phyloP scores from a whole-genome alignment of 2,888 invertebrate genomes.

The Colletes collaris region DNA sequence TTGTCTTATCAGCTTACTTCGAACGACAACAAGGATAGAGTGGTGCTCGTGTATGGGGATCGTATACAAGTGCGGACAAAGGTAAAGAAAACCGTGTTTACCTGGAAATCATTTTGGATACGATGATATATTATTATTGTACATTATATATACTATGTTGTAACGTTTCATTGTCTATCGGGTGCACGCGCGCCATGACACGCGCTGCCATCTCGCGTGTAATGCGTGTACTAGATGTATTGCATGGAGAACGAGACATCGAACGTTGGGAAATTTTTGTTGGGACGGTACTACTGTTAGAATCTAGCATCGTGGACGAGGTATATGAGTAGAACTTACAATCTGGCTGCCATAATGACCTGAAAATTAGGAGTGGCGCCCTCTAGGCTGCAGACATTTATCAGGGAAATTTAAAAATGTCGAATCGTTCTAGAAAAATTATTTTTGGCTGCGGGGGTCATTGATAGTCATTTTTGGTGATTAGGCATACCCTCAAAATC shows the following conservation, averaged over 20 bases:
- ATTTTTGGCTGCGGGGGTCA: no score
- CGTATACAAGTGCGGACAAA: conserved; percentile 84
- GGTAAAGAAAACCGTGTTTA: conserved; percentile 80
- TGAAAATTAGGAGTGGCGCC: no score
- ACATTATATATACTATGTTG: conserved; percentile 40
- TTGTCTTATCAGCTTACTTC: conserved; percentile 83
- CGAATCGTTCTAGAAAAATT: no score
- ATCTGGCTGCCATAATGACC: no score
- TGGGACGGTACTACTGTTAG: no score
- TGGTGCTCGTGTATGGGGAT: conserved; percentile 84
- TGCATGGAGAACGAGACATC: not conserved
- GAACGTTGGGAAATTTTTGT: not conserved
- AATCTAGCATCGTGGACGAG: no score
- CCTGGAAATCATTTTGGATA: conserved; percentile 57
- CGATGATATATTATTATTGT: conserved; percentile 49
- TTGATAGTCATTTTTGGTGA: no score
- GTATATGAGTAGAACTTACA: no score
- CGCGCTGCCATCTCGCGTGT: conserved; percentile 1
- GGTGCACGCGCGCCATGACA: conserved; percentile 11
- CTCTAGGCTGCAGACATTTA: no score
- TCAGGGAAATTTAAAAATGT: no score
- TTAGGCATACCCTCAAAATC: no score
- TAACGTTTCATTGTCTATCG: conserved; percentile 38
- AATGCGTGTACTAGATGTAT: conserved; percentile 2
- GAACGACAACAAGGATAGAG: conserved; percentile 84